Evolutionary conservation across 2,888 invertebrate species (phyloP).

Genomic region (Phytoseiulus persimilis): DNA sequence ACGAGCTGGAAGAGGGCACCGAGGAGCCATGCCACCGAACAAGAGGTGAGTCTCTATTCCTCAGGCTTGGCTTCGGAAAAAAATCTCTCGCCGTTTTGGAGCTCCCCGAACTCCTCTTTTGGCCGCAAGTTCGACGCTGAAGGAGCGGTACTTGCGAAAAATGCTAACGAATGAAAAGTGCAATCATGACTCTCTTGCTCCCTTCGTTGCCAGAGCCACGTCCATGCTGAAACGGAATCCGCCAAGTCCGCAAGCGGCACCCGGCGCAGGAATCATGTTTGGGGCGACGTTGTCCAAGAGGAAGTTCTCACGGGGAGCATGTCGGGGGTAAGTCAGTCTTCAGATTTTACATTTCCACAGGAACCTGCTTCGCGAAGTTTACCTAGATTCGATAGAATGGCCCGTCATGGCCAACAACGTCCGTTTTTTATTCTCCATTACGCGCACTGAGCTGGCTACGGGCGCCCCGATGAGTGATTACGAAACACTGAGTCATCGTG

Average conservation of each 20-base stretch:
- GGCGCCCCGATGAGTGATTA: background rate
- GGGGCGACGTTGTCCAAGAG: constrained; percentile 19
- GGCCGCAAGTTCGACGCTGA: too few species aligned
- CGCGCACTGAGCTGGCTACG: background rate
- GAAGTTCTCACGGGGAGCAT: constrained; percentile 10
- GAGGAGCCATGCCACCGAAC: background rate
- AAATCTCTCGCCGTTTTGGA: too few species aligned
- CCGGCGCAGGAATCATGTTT: background rate
- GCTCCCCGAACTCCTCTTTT: too few species aligned
- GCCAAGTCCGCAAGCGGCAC: background rate
- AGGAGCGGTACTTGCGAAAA: too few species aligned
- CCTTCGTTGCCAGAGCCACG: background rate
- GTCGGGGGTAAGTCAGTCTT: constrained; percentile 19
- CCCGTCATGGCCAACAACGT: background rate
- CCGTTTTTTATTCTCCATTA: background rate
- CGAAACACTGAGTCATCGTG: background rate
- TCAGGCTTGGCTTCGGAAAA: background rate
- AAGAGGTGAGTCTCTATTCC: background rate
- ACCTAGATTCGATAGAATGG: too few species aligned
- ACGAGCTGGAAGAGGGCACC: background rate
- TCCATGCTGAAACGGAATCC: background rate
- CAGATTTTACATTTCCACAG: too few species aligned
- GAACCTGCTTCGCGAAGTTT: too few species aligned
- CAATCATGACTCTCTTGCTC: background rate
- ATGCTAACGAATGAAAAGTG: too few species aligned